These are phyloP conservation scores for Drosophila heteroneura DNA, from an alignment of 2,888 invertebrate species.

Conservation along the genomic window DNA sequence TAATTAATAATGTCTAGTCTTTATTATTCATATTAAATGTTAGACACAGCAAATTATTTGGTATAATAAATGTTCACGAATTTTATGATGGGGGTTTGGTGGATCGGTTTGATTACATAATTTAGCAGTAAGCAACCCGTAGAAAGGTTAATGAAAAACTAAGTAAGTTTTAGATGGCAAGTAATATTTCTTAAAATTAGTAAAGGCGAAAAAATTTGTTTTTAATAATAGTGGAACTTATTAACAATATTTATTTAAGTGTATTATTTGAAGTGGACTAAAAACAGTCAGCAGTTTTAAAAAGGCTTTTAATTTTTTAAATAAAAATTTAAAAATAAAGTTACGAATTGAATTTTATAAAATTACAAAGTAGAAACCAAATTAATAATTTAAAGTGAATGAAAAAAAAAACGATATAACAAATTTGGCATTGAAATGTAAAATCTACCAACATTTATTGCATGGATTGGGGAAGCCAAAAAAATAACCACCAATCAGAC, in stretches of 20 bases:
- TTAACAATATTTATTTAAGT: not conserved
- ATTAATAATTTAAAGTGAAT: not conserved
- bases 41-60: conserved; percentile 14
- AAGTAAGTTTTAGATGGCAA: not conserved
- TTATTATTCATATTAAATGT: conserved; percentile 27
- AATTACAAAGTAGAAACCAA: not conserved
- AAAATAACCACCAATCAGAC: not conserved
- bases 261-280: not conserved
- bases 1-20: conserved; percentile 37
- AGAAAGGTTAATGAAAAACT: not conserved
- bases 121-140: not conserved
- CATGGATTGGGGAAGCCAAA: not conserved
- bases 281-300: too few species aligned
- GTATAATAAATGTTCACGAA: conserved; percentile 12
- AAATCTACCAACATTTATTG: not conserved
- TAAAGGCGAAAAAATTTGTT: not conserved
- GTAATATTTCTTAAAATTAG: not conserved
- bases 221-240: not conserved
- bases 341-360: not conserved
- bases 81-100: not conserved
- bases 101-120: conserved; percentile 1
- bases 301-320: not conserved
- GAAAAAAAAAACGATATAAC: not conserved
- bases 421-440: not conserved
- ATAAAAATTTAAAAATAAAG: not conserved